These are phyloP conservation scores for Pseudoips prasinana DNA, from an alignment of 2,888 invertebrate genomes.

Conservation along the genomic window DNA sequence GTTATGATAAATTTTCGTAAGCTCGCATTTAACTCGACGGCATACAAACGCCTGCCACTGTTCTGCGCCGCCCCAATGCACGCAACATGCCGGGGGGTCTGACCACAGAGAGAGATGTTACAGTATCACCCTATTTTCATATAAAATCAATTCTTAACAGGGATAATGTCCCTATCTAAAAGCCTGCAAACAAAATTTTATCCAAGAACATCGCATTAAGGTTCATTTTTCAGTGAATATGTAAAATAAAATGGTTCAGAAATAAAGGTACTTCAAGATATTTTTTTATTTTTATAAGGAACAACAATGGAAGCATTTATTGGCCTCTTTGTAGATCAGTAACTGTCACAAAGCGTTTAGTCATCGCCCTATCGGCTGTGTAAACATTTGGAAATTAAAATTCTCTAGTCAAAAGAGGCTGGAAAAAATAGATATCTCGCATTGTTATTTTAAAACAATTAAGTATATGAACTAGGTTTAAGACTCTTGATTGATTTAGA, in stretches of 20 bases:
- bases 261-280: conserved; percentile 47
- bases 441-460: not conserved
- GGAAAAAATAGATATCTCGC: conserved; percentile 5
- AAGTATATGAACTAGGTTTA: too few relatives aligned
- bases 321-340: conserved; percentile 72
- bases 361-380: conserved; percentile 66
- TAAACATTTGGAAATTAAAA: conserved; percentile 55
- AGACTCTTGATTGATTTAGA: too few relatives aligned
- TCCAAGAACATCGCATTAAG: conserved; percentile 25
- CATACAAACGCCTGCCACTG: too few relatives aligned
- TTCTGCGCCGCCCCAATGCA: conserved; percentile 3
- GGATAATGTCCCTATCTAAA: conserved; percentile 29
- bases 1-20: too few relatives aligned
- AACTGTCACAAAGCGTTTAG: conserved; percentile 68
- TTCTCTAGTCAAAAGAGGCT: conserved; percentile 20
- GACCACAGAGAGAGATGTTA: conserved; percentile 42
- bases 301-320: conserved; percentile 68
- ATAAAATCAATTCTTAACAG: conserved; percentile 44
- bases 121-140: conserved; percentile 47
- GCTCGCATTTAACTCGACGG: too few relatives aligned
- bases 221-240: conserved; percentile 11
- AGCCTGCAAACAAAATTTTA: conserved; percentile 18
- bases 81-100: conserved; percentile 50
- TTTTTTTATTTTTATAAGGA: conserved; percentile 57
- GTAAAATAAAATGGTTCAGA: conserved; percentile 19